Percentiles rank a stretch among this genome's conserved stretches.
Evolutionary conservation across 2,113 vertebrate species (phyloP).

Genomic region (Salvelinus namaycush): DNA sequence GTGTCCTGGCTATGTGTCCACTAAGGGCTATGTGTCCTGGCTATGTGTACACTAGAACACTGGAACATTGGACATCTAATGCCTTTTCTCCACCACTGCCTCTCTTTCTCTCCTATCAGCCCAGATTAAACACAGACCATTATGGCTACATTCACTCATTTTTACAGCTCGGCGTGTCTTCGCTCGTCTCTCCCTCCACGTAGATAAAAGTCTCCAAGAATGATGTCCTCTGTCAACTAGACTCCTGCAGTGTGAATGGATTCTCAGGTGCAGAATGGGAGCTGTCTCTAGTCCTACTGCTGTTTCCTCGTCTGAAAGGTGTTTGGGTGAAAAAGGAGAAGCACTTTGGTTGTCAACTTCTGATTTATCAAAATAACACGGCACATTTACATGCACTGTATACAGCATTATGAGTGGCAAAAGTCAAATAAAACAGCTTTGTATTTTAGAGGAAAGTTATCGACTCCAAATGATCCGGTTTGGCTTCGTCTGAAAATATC

Average conservation of each 20-base stretch:
- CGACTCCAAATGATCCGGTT: not conserved
- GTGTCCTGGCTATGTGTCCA: too few relatives aligned
- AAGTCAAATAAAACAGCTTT: not conserved
- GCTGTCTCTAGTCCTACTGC: not conserved
- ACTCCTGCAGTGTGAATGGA: not conserved
- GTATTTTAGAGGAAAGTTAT: not conserved
- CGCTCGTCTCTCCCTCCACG: not conserved
- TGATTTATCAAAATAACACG: too few relatives aligned
- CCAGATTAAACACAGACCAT: constrained; percentile 37
- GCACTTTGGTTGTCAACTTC: not conserved
- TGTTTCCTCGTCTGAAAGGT: not conserved
- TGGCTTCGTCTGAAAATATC: not conserved
- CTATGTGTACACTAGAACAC: not conserved
- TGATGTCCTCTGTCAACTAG: not conserved
- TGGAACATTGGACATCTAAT: constrained; percentile 34
- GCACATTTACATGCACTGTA: not conserved
- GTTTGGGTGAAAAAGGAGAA: not conserved
- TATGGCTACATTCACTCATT: constrained; percentile 3
- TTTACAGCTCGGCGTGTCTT: constrained; percentile 12
- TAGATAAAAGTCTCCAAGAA: constrained; percentile 5
- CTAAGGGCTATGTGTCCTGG: too few relatives aligned
- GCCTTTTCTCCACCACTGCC: constrained; percentile 23
- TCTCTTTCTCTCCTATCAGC: constrained; percentile 32
- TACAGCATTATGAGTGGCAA: not conserved
- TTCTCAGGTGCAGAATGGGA: not conserved